Base-by-base conservation (phyloP, 2,888 invertebrate species). In the Linnaemya vulpina region DNA sequence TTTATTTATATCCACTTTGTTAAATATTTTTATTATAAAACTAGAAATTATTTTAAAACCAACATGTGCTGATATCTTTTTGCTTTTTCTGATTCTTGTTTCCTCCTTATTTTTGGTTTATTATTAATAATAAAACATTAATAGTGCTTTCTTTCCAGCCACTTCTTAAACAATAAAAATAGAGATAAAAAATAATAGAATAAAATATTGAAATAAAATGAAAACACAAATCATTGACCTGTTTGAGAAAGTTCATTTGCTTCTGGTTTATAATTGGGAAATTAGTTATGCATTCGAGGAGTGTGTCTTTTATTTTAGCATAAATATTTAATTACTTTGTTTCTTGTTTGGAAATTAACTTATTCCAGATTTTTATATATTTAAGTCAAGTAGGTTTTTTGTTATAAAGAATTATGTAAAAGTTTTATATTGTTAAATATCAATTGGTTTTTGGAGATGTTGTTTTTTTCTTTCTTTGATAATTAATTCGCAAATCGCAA, bases 221-320 rank as follows among this genome's bases (percentile, higher is more conserved):
- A 25, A 55, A 78, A 74, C 81, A 63, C 75, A 74, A 85, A 78
- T 78, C 84, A 85, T 85, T 85, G 84, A 85, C 84, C 84, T 58
- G 68, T 85, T 81, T 70, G 81, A 70, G 84, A 85, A 85, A 85
- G 84, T 85, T 85, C 70, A 85, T 81, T 81, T 81, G 81, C 81
- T 85, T 81, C 84, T 85, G 81, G 81, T 78, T 74, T 49, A 77
- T 78, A 81, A 81, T 84, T 81, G 77, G 81, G 71, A 84, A 80
- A 77, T 63, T 84, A 81, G 81, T 75, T 62, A 53, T 75, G 49
- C 55, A 67, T 79, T 58, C 49, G 38, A 51, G n/a, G 9, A 53
- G 49, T 49, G n/a, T 62, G 30, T 22, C 25, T 68, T 58, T 63
- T 63, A 17, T 22, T 46, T 55, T 25, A n/a, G 17, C 55, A 49